Evolutionary conservation across 2,888 invertebrate species (phyloP).

Genomic region (Melanchra persicariae): DNA sequence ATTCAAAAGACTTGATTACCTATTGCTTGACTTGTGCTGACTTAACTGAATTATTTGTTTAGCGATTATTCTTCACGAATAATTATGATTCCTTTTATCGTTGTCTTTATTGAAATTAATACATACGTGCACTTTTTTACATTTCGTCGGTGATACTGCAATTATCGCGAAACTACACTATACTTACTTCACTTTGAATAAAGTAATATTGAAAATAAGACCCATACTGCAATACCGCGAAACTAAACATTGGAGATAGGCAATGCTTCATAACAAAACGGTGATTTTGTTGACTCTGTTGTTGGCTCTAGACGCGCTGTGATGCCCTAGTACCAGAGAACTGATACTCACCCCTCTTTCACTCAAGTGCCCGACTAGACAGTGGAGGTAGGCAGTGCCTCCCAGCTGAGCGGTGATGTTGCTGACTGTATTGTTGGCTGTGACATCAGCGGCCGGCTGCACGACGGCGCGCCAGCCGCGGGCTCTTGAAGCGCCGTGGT

Average conservation of each 20-base stretch:
- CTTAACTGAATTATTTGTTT: neutral
- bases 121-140: too few species aligned
- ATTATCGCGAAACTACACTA: too few species aligned
- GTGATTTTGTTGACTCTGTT: constrained; percentile 91
- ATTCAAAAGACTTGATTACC: neutral
- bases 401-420: constrained; percentile 95
- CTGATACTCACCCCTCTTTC: constrained; percentile 92
- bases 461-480: constrained; percentile 86
- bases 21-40: too few species aligned
- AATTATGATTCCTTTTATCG: neutral
- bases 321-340: neutral
- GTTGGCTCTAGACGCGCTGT: neutral
- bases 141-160: too few species aligned
- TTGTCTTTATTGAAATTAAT: neutral
- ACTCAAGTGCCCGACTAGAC: constrained; percentile 94
- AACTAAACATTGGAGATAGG: constrained; percentile 95
- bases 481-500: constrained; percentile 85
- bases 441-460: constrained; percentile 82
- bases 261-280: constrained; percentile 95
- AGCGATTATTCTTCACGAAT: neutral
- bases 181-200: too few species aligned
- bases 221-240: too few species aligned
- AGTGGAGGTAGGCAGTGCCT: constrained; percentile 95
- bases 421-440: constrained; percentile 94
- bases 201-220: too few species aligned